Evolutionary conservation across 2,113 vertebrate species (phyloP), one percentile per base, ranked within the genome.

Genomic region (Neomonachus schauinslandi): DNA sequence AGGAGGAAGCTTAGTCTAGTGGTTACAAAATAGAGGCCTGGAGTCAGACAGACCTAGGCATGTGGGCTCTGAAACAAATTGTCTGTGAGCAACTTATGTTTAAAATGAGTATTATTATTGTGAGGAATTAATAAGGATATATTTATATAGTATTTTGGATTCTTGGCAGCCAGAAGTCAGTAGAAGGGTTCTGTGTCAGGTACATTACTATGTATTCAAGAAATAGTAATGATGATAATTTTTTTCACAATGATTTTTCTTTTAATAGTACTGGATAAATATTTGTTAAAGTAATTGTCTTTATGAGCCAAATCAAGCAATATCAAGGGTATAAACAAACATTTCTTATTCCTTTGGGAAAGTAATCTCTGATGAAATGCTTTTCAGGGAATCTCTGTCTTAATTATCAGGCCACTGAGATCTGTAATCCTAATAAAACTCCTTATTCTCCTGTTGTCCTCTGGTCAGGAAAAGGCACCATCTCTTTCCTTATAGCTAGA

Each of bases 321-420:
- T 84, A 69, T 24, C 39, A 53, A 63, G n/a, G 31, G 19, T 31
- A 67, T 76, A 95, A 95, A 24, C 36, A 88, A 91, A 39, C 19
- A 69, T 46, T 74, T 94, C 31, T 77, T 36, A 24, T 80, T 95
- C 72, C 33, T 42, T 74, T 19, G 85, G 80, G 80, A 92, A 67
- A 26, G 5, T 33, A 39, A 18, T 90, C 85, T 71, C 96, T 96
- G 46, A 96, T 81, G 85, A 92, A 74, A 79, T 49, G 55, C 21
- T 94, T 95, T 69, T 46, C 7, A 94, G 80, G 49, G 95, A 93
- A 16, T 18, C 51, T 81, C 69, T 61, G 26, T 87, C 39, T 83
- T 91, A 85, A 65, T 77, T 82, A 71, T 71, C 33, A 72, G 42
- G 22, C 31, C 19, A 46, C 4, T 80, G 55, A 84, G 28, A 74